A percentile compares a stretch with the other conserved stretches of the same genome.
Evolutionary conservation across 2,797 vertebrate species (phyloP).

Genomic region (Corythornis leucogaster): DNA sequence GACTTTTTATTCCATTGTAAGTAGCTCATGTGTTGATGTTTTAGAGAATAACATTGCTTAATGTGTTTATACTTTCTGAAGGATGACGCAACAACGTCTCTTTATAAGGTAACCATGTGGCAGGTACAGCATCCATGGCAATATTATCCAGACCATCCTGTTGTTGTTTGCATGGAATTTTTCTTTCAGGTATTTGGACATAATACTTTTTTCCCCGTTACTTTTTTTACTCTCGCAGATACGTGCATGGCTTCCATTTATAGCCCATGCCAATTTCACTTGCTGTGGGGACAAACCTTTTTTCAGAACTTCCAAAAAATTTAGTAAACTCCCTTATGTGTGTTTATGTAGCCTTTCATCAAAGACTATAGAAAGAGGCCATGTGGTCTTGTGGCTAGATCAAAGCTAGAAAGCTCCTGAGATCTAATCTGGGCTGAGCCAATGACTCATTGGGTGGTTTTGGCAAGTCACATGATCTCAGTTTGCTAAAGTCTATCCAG

Average conservation of each 20-base stretch:
- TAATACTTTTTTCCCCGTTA: neutral
- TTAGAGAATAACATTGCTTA: constrained; percentile 71
- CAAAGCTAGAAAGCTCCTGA: constrained; percentile 67
- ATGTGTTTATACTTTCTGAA: constrained; percentile 64
- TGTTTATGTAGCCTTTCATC: constrained; percentile 69
- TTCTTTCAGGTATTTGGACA: neutral
- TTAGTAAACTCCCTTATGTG: constrained; percentile 34
- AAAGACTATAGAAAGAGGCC: constrained; percentile 61
- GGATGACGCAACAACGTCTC: constrained; percentile 20
- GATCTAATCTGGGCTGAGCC: constrained; percentile 67
- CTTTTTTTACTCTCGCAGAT: neutral
- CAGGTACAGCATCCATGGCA: neutral
- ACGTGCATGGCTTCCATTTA: neutral
- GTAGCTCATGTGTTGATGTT: constrained; percentile 71
- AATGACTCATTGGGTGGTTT: constrained; percentile 69
- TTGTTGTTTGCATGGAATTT: neutral
- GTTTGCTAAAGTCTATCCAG: constrained; percentile 48
- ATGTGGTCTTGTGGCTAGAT: constrained; percentile 70
- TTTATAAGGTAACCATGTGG: constrained; percentile 53
- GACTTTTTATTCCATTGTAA: constrained; percentile 71
- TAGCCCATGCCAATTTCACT: neutral
- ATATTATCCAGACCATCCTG: neutral
- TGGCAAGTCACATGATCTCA: constrained; percentile 49
- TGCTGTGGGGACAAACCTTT: constrained; percentile 8
- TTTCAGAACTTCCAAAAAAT: constrained; percentile 42